Evolutionary conservation across 2,113 vertebrate species (phyloP), one percentile per base, ranked within the genome.

Genomic region (Corythoichthys haematopterus): DNA sequence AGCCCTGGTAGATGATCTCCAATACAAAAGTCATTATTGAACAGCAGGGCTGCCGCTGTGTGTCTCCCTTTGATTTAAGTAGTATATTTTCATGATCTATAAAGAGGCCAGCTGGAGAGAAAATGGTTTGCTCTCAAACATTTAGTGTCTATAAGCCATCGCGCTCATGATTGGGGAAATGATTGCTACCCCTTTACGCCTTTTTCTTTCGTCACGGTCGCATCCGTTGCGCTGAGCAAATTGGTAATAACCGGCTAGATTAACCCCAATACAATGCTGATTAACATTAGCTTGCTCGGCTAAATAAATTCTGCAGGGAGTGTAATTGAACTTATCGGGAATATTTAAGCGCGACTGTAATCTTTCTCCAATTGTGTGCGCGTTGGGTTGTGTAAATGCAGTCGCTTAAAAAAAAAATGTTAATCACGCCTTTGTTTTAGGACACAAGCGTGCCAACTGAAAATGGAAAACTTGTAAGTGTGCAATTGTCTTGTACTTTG

Each of bases 41-140:
- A 88, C 85, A 85, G 88, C 89, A 90, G 88, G 86, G 70, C 83
- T 74, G 77, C 85, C 81, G 79, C 84, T 87, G 87, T 85, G 40
- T 8, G 60, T 85, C 85, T 88, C 88, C 85, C 83, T 85, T 89
- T 87, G 84, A 91, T 89, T 89, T 91, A 86, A 86, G 85, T 89
- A 75, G 81, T 85, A 87, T 84, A 84, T 83, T 88, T 90, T 89
- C 80, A 90, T 88, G 86, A 89, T 90, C 87, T 88, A 86, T 86
- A 88, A 88, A 88, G 81, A 85, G 85, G 78, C 88, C 89, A 89
- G 87, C 84, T 88, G 87, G 85, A 86, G 79, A 78, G 81, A 86
- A 84, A 86, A 88, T 87, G 83, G 81, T 88, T 88, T 88, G 88
- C 84, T 87, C 76, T 84, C 76, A 75, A 85, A 88, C 79, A 80